Percentiles rank a stretch among this genome's conserved stretches.
These are phyloP conservation scores for Lasioglossum figueresi DNA, from an alignment of 2,888 invertebrate genomes.

Conservation along the genomic window DNA sequence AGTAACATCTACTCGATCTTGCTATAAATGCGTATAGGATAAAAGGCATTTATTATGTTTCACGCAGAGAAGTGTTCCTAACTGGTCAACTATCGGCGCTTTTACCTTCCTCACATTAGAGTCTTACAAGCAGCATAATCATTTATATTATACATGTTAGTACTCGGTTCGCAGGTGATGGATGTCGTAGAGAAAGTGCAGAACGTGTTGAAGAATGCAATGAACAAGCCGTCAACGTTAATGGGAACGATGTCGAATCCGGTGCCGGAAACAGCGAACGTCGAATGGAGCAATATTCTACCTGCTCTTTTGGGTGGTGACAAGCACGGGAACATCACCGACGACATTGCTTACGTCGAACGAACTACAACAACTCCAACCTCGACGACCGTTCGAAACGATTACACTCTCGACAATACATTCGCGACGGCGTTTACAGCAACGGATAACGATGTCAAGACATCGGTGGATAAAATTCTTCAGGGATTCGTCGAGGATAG, in stretches of 20 bases:
- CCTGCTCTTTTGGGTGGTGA: conserved; percentile 91
- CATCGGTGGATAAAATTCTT: background rate
- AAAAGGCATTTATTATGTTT: too few species aligned
- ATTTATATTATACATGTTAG: background rate
- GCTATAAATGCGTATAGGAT: too few species aligned
- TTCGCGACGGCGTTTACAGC: background rate
- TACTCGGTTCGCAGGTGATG: conserved; percentile 85
- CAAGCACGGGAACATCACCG: conserved; percentile 39
- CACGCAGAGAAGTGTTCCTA: too few species aligned
- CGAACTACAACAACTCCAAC: background rate
- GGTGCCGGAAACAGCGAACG: conserved; percentile 81
- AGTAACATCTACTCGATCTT: too few species aligned
- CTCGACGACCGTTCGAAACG: background rate
- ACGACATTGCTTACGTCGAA: conserved; percentile 16
- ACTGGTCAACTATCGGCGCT: too few species aligned
- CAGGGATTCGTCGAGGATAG: background rate
- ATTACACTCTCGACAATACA: background rate
- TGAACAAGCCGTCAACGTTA: conserved; percentile 84
- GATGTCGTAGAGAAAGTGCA: conserved; percentile 93
- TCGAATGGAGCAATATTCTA: conserved; percentile 91
- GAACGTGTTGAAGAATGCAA: conserved; percentile 92
- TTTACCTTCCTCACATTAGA: background rate
- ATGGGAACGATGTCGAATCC: conserved; percentile 76
- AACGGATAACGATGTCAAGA: background rate
- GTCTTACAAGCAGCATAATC: background rate